A percentile compares a stretch with the other conserved stretches of the same genome.
These are phyloP conservation scores for Drosophila mayri DNA, from an alignment of 1,140 invertebrate species.

Conservation along the genomic window DNA sequence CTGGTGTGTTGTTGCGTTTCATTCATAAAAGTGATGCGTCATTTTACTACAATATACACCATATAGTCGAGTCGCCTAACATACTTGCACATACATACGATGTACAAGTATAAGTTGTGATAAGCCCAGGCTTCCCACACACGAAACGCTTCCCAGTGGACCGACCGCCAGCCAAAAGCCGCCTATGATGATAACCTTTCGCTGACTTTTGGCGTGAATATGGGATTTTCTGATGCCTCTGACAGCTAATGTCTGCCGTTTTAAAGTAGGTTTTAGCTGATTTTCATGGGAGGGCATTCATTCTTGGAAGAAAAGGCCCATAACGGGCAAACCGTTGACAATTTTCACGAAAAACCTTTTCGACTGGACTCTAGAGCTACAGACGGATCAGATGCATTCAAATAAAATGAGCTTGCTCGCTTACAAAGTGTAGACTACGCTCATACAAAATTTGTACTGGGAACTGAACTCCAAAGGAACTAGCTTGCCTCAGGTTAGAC, in stretches of 20 bases:
- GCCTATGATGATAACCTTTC: conserved; percentile 68
- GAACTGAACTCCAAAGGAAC: not conserved
- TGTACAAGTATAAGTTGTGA: conserved; percentile 34
- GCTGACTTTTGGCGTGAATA: conserved; percentile 65
- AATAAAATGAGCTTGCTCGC: not conserved
- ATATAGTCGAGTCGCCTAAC: conserved; percentile 45
- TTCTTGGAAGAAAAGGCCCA: conserved; percentile 55
- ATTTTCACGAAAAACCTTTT: conserved; percentile 28
- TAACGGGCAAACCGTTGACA: conserved; percentile 40
- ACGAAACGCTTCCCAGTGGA: conserved; percentile 58
- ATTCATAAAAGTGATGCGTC: conserved; percentile 74
- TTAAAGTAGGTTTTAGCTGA: conserved; percentile 62
- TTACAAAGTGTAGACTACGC: no score
- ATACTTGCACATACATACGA: conserved; percentile 25
- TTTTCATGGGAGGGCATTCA: conserved; percentile 60
- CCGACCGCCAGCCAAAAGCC: conserved; percentile 47
- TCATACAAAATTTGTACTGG: not conserved
- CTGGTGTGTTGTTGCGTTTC: conserved; percentile 41
- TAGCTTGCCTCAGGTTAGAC: not conserved
- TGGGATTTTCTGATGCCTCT: conserved; percentile 55
- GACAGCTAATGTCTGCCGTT: conserved; percentile 61
- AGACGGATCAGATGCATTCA: conserved; percentile 20
- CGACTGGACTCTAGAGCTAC: not conserved
- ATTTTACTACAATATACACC: conserved; percentile 69
- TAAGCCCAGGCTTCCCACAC: conserved; percentile 75